Base-by-base conservation (phyloP, 2,888 invertebrate species). In the Cheilosia variabilis region DNA sequence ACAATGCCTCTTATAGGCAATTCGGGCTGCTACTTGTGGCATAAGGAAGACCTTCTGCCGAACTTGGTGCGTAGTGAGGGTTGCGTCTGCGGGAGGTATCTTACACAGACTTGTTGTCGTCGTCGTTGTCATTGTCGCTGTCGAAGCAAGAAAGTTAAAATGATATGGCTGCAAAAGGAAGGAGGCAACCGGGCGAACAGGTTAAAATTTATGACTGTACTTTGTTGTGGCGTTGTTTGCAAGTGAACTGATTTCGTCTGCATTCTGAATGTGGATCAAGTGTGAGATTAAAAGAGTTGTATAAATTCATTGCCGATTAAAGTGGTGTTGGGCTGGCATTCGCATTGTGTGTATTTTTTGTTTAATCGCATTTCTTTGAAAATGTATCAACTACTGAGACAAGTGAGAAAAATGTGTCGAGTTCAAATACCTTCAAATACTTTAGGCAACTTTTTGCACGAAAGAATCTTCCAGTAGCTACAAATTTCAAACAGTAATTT, bases 31-130 rank as follows among this genome's bases (percentile, higher is more conserved):
- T 17, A 45, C 22, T 34, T 50, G 41, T 15, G 68, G 58, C 34
- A 60, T 13, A 37, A 52, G 60, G 68, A 76, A 76, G 68, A 76
- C 60, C 53, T 53, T 68, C 15, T 47, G 22, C 15, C 17, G 22
- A 27, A 6, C 17, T n/a, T 19, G 2, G 15, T 24, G 22, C 1
- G 15, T 15, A 52, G 22, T 57, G 19, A 10, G 5, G 22, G 19
- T 6, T 58, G 7, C 19, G 15, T 50, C 24, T 34, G 24, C 52
- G 13, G 2, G 41, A 24, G 27, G 17, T 52, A 52, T 55, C 1
- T 15, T 10, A 47, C 19, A 10, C 53, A 55, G 55, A 45, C 68
- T n/a, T 53, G 34, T 10, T 53, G 34, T 55, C 45, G 63, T 45
- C 34, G 45, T 27, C 15, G 52, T 62, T 15, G 34, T 63, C 34